phyloP scores from a whole-genome alignment of 2,113 vertebrate genomes.

The Ctenomys sociabilis region DNA sequence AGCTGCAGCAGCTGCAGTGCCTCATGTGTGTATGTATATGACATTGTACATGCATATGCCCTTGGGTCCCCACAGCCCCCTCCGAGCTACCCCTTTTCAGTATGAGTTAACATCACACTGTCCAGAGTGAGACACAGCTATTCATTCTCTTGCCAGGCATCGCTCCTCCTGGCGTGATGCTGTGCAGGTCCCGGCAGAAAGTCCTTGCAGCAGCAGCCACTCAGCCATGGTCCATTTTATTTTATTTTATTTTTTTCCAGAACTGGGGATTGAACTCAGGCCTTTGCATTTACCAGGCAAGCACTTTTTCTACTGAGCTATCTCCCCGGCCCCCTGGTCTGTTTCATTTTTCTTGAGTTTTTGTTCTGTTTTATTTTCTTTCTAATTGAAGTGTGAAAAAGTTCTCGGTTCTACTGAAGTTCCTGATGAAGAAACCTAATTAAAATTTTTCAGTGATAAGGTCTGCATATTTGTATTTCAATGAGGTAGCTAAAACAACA shows the following conservation, averaged over 20 bases:
- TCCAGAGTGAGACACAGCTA: no score
- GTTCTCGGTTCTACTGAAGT: conserved; percentile 95
- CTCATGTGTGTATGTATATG: conserved; percentile 99
- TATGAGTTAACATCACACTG: conserved; percentile 71
- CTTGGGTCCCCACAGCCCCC: conserved; percentile 89
- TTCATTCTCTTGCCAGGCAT: no score
- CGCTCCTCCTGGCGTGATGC: no score
- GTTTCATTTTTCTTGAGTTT: no score
- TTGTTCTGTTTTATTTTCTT: conserved; percentile 90
- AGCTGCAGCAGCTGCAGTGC: conserved; percentile 95
- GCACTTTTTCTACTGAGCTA: no score
- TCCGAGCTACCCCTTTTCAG: conserved; percentile 87
- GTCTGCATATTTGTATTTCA: conserved; percentile 99
- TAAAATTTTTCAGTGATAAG: conserved; percentile 98
- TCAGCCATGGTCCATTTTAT: no score
- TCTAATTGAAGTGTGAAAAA: conserved; percentile 94
- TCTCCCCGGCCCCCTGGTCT: no score
- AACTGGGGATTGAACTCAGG: no score
- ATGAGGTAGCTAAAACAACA: conserved; percentile 99
- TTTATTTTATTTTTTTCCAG: no score
- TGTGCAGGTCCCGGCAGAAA: no score
- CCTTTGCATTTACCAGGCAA: no score
- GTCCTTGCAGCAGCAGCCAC: no score
- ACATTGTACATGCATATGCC: conserved; percentile 99
- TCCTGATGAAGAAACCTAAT: conserved; percentile 99